phyloP scores from a whole-genome alignment of 1,140 invertebrate species.

The Leptoteleia sp. region DNA sequence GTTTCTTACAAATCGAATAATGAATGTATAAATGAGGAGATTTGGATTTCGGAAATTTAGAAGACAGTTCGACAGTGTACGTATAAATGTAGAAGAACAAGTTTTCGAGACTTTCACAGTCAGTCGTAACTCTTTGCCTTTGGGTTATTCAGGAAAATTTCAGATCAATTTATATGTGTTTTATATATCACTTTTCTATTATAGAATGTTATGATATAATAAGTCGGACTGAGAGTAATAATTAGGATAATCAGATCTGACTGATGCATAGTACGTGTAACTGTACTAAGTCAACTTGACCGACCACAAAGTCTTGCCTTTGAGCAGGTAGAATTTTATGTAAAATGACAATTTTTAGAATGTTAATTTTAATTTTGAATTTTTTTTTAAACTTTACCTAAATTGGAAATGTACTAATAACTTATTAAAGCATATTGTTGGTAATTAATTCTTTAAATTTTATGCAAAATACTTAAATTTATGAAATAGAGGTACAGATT shows the following conservation, averaged over 20 bases:
- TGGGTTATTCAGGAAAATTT: conserved; percentile 66
- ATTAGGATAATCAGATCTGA: conserved; percentile 61
- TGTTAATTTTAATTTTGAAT: too few relatives aligned
- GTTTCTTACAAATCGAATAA: conserved; percentile 32
- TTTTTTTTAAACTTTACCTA: too few relatives aligned
- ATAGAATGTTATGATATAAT: conserved; percentile 55
- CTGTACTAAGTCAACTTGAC: conserved; percentile 36
- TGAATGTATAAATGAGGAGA: conserved; percentile 38
- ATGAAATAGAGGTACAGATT: conserved; percentile 8
- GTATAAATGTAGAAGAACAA: conserved; percentile 45
- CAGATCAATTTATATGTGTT: conserved; percentile 65
- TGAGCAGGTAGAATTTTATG: conserved; percentile 21
- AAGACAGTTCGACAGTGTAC: conserved; percentile 30
- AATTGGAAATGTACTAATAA: too few relatives aligned
- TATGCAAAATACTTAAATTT: conserved; percentile 35
- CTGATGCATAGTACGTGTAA: conserved; percentile 36
- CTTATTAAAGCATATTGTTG: background rate
- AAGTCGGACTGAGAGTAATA: conserved; percentile 61
- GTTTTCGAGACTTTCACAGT: conserved; percentile 60
- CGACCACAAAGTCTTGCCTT: conserved; percentile 20
- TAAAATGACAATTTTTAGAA: conserved; percentile 25
- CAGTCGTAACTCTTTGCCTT: conserved; percentile 64
- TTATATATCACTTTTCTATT: conserved; percentile 66
- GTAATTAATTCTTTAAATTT: background rate
- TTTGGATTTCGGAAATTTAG: conserved; percentile 39